Evolutionary conservation across 2,797 vertebrate species (phyloP), one percentile per base, ranked within the genome.

Genomic region (Microctenopoma lineatum): DNA sequence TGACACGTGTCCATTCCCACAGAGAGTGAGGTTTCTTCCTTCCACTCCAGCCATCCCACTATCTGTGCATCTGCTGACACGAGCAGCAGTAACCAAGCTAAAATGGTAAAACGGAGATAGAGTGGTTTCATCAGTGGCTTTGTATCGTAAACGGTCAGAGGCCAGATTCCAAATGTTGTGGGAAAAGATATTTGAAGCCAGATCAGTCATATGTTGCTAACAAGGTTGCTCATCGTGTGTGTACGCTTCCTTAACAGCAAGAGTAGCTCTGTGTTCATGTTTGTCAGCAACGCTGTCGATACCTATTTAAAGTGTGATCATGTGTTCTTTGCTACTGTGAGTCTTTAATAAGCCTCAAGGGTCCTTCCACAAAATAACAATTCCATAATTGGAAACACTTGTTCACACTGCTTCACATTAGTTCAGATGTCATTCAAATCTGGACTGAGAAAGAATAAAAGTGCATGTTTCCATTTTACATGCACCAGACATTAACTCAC

Each of bases 291-390:
- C 34, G 29, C 65, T 61, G 85, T 83, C 77, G 56, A 84, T 79
- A 83, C 59, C 52, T 63, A 57, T 83, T 79, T 81, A 52, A 66
- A 83, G 64, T 46, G 47, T 52, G 54, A 57, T 70, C 79, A 64
- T 62, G 29, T 78, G 79, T 73, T 84, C 60, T 76, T 55, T 50
- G 66, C 57, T 45, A 21, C 80, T 66, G 66, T 59, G 48, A 63
- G 81, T 77, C 66, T 73, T 79, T 82, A 89, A 89, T 86, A 76
- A 89, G 84, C 67, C 85, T 80, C 84, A 42, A 55, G 77, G 80
- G 82, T 36, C 46, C 15, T 57, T 58, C 66, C 53, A 58, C 42
- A 76, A 77, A 88, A 62, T 70, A 73, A 81, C 57, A 80, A 82
- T 83, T 70, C 70, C 34, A 14, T 82, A 78, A 84, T 75, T 78